Evolutionary conservation across 2,888 invertebrate genomes (phyloP), one percentile per base, ranked within the genome.

Genomic region (Drosophila ezoana): DNA sequence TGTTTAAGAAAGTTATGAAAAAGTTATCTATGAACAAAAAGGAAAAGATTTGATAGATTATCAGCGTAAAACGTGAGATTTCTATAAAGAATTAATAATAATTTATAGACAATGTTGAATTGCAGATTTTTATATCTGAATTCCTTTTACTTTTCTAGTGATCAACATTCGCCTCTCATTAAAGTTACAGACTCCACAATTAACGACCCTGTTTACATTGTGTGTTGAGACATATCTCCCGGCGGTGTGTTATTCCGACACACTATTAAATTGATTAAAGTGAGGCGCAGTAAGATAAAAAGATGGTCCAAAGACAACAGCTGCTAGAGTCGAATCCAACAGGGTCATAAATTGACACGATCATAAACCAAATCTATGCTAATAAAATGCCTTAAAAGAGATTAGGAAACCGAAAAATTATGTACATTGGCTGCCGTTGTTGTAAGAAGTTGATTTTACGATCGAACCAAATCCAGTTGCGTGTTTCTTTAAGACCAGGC

Each of bases 201-300:
- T 28, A 57, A 47, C 20, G 18, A 49, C 20, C 33, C 9, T 49
- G 33, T 43, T 38, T 33, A 53, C 45, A 40, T 33, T 18, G 41
- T 41, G 35, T 49, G 43, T 14, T 9, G 23, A 63, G 28, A 63
- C 35, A 35, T 35, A 35, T 44, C 41, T 35, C 41, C 20, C 8
- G 33, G n/a, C 20, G 53, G 58, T 64, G 62, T 53, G 58, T 56
- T 43, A 61, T 20, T 63, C 51, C 51, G 61, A 53, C 79, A 78
- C 66, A 51, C 57, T 57, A 81, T 87, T 69, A 81, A 84, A 65
- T 74, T 67, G 79, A 85, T 79, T 72, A 85, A 65, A 52, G 28
- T 23, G 23, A 38, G 59, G 10, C 59, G 20, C 64, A 64, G 23
- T 44, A 32, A 35, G 16, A 58, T 20, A 54, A 16, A 33, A 48